Percentiles rank a stretch among this genome's conserved stretches.
phyloP scores from a whole-genome alignment of 2,113 vertebrate genomes.

The Callospermophilus lateralis region DNA sequence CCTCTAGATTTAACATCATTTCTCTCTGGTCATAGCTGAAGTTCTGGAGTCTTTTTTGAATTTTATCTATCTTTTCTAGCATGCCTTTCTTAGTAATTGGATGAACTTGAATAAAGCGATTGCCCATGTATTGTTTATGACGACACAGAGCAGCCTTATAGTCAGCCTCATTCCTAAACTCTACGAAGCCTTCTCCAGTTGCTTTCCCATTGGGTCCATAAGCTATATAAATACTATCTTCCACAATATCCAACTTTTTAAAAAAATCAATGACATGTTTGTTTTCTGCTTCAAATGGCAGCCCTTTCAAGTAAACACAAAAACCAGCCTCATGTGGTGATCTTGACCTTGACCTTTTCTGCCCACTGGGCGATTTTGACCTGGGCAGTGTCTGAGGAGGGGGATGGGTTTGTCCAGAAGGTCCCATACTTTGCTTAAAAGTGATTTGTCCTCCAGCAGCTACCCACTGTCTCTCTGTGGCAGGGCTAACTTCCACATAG shows the following conservation, averaged over 20 bases:
- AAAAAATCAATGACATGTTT: constrained; percentile 99
- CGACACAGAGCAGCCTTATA: constrained; percentile 96
- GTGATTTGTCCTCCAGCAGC: constrained; percentile 90
- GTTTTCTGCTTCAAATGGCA: constrained; percentile 98
- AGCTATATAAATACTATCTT: constrained; percentile 98
- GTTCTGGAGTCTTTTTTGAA: constrained; percentile 95
- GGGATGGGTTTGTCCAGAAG: constrained; percentile 89
- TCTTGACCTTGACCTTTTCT: constrained; percentile 94
- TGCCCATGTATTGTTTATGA: constrained; percentile 99
- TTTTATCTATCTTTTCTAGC: constrained; percentile 97
- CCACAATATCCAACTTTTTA: constrained; percentile 96
- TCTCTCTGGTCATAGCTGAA: constrained; percentile 94
- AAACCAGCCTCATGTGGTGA: constrained; percentile 97
- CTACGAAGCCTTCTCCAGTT: constrained; percentile 98
- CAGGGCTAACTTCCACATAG: constrained; percentile 96
- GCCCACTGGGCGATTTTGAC: constrained; percentile 90
- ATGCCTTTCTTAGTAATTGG: constrained; percentile 97
- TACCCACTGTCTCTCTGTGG: constrained; percentile 97
- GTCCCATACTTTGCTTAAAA: constrained; percentile 84
- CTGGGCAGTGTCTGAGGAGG: constrained; percentile 87
- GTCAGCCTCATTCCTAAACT: constrained; percentile 96
- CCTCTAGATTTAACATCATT: constrained; percentile 89
- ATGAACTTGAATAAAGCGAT: constrained; percentile 98
- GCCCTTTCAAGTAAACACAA: constrained; percentile 97
- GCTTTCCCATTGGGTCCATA: constrained; percentile 98